phyloP scores from a whole-genome alignment of 2,113 vertebrate species.

The Oreochromis spilurus region DNA sequence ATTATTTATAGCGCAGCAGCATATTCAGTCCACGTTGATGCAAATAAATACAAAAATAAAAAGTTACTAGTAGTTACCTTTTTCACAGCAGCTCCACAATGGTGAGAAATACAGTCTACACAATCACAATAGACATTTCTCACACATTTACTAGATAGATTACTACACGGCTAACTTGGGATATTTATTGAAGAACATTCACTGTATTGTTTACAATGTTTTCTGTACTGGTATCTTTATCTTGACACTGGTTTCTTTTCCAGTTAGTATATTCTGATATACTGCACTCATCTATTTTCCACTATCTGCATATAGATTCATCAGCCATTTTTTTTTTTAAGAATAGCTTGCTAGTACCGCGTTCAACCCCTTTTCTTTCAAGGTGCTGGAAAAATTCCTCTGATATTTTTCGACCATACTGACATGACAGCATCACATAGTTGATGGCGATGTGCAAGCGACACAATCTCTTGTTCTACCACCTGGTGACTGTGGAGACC shows the following conservation, averaged over 20 bases:
- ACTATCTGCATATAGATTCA: neutral
- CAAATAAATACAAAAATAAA: neutral
- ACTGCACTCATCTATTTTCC: rapidly evolving
- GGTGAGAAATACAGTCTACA: neutral
- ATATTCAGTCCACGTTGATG: neutral
- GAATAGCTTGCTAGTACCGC: neutral
- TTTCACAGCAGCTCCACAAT: neutral
- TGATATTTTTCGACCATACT: neutral
- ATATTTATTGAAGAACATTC: neutral
- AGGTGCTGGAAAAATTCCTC: neutral
- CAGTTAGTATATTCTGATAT: neutral
- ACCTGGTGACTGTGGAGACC: neutral
- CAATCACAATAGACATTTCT: neutral
- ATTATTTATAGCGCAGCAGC: neutral
- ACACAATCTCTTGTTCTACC: neutral
- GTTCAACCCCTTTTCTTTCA: neutral
- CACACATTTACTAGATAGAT: neutral
- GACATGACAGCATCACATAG: neutral
- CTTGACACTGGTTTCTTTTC: neutral
- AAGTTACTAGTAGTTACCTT: neutral
- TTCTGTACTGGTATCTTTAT: neutral
- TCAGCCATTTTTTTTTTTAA: neutral
- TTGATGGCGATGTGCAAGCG: neutral
- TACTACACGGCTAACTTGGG: neutral
- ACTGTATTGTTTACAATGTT: neutral